Evolutionary conservation across 2,797 vertebrate genomes (phyloP), one percentile per base, ranked within the genome.

Genomic region (Linurgus olivaceus): DNA sequence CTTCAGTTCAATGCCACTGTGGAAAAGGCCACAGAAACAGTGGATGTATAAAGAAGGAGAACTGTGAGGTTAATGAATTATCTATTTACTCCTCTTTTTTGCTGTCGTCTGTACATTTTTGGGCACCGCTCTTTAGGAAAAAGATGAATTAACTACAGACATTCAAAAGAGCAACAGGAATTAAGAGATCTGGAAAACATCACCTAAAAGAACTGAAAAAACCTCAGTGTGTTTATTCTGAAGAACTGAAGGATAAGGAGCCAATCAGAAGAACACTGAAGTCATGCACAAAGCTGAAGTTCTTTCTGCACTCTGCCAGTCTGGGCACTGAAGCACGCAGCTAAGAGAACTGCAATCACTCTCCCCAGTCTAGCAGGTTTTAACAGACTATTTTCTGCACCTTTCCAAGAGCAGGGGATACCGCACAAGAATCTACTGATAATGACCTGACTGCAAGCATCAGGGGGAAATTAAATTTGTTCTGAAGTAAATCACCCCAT

Each of bases 161-260:
- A 45, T 67, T 93, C 65, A 66, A 61, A 90, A 92, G 38, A 90
- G 31, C 31, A 95, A 78, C 5, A 68, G 66, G 47, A 93, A 81
- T 54, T 65, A 89, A 85, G 58, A 84, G 83, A 75, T 65, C 86
- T 92, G 86, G 86, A 93, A 93, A 94, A 58, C 21, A 72, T 81
- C 73, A 88, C 62, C 80, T 84, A 65, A 25, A 65, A 78, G n/a
- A 93, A 54, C 58, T 84, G 72, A 33, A 84, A 93, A 82, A 85
- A 84, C 3, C 2, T 5, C 9, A 1, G 37, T 1, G 37, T 61
- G 48, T 65, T 94, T 91, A 88, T 67, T 75, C 54, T 44, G 68
- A 81, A 93, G 70, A 88, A 38, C 44, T 38, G 42, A 96, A 95
- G 29, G 38, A 57, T 42, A 75, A 84, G 31, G 52, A 88, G 55